Conservation (phyloP, 37 sponge, comb jelly and placozoan genomes). For the Chondrosia reniformis region DNA sequence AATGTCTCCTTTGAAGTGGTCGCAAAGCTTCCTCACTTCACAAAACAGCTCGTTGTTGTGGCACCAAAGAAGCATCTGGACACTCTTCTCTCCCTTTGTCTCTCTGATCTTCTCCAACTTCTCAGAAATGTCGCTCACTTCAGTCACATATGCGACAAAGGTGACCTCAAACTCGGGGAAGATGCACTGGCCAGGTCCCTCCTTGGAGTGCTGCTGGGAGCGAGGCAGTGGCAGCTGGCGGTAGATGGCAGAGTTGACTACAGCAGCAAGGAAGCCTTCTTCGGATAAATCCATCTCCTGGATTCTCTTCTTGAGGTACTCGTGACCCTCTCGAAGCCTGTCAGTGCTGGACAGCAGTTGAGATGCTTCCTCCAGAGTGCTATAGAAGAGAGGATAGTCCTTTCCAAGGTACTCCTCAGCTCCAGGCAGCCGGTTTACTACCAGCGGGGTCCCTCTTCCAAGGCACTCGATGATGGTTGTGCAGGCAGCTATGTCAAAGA, state of each 20-base stretch:
- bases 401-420: conserved; percentile 51
- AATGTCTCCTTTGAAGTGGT: not conserved
- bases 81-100: not conserved
- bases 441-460: conserved; percentile 39
- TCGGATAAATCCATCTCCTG: not conserved
- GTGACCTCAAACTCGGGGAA: conserved; percentile 43
- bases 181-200: conserved; percentile 28
- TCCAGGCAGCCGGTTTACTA: conserved; percentile 56
- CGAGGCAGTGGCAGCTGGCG: conserved; percentile 43
- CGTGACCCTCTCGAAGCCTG: conserved; percentile 13
- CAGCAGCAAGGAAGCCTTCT: conserved; percentile 14
- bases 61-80: conserved; percentile 63
- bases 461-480: conserved; percentile 53
- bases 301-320: conserved; percentile 13
- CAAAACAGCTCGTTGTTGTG: conserved; percentile 6
- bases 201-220: not conserved
- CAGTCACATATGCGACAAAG: conserved; percentile 25
- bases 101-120: conserved; percentile 28
- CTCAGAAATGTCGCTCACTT: conserved; percentile 26
- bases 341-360: conserved; percentile 22
- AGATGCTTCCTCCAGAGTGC: conserved; percentile 41
- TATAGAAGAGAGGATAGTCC: conserved; percentile 56
- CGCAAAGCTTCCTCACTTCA: not conserved
- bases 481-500: conserved; percentile 49
- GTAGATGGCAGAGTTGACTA: conserved; percentile 39